Conservation (phyloP, 2,797 vertebrate genomes). For the Notolabrus celidotus region DNA sequence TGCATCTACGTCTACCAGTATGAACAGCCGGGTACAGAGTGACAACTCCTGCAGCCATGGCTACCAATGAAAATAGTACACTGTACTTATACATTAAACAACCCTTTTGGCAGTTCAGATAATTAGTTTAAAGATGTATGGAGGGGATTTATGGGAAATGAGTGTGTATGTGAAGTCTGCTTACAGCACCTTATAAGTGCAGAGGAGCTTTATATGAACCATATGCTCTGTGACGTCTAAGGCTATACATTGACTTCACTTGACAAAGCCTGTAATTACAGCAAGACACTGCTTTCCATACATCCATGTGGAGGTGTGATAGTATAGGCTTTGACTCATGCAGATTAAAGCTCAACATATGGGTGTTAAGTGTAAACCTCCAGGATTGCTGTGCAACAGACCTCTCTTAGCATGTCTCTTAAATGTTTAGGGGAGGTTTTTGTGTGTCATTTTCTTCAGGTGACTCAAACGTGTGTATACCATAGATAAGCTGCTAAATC, state of each 20-base stretch:
- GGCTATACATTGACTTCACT: constrained; percentile 17
- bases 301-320: not conserved
- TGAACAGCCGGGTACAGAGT: not conserved
- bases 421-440: not conserved
- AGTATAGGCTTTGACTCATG: constrained; percentile 11
- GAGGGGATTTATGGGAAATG: constrained; percentile 2
- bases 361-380: constrained; percentile 14
- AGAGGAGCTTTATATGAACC: constrained; percentile 10
- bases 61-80: constrained; percentile 1
- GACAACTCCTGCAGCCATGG: constrained; percentile 1
- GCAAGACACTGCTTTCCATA: constrained; percentile 20
- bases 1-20: constrained; percentile 26
- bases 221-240: constrained; percentile 12
- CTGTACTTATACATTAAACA: not conserved
- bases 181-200: not conserved
- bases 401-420: not conserved
- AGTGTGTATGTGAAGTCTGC: not conserved
- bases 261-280: constrained; percentile 21
- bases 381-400: not conserved
- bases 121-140: not conserved
- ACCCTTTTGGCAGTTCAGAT: not conserved
- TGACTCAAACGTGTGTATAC: constrained; percentile 45
- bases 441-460: constrained; percentile 1
- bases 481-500: constrained; percentile 32
- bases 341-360: not conserved